Base-by-base conservation (phyloP, 2,888 invertebrate genomes). In the Andrena chrysosceles region DNA sequence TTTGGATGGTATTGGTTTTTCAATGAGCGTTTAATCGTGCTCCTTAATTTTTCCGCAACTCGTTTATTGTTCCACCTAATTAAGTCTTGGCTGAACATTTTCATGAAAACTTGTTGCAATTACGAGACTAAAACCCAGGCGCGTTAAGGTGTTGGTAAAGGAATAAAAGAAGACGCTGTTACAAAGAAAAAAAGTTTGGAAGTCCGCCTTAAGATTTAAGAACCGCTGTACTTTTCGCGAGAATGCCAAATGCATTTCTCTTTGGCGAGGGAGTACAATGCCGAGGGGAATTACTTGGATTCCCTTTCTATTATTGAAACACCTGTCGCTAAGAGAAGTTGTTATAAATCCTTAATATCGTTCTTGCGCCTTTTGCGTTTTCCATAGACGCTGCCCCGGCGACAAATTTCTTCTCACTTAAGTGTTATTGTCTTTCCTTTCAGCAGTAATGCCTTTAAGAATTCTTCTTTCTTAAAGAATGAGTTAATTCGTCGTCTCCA, bases 271-370 rank as follows among this genome's bases (percentile, higher is more conserved):
- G 52, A 48, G 8, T 7, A 48, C n/a, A 64, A 23, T 56, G 10
- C 33, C 23, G 10, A 52, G 23, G 31, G 31, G 13, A 48, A 63
- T 77, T 23, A 72, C 13, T 64, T 26, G 20, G 29, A 13, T 20
- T 16, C 23, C 33, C 5, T 23, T 72, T n/a, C 42, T 33, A 60
- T 56, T 31, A 48, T 64, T 56, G 31, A 64, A 64, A 56, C 8
- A 42, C n/a, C 20, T 13, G 13, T 54, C 31, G 2, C 5, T 2
- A 26, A 2, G 16, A 13, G 16, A 49, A 33, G 20, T 31, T 71
- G 33, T 71, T 69, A 56, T 49, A 52, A 52, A 71, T 42, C 8
- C n/a, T 63, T 63, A 31, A 54, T 56, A 31, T 71, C 52, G 23
- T 63, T 62, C 6, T 23, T 29, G 13, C 20, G 26, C 20, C 10